A percentile compares a stretch with the other conserved stretches of the same genome.
Conservation (phyloP, 2,888 invertebrate genomes). For the Argyresthia albistria region DNA sequence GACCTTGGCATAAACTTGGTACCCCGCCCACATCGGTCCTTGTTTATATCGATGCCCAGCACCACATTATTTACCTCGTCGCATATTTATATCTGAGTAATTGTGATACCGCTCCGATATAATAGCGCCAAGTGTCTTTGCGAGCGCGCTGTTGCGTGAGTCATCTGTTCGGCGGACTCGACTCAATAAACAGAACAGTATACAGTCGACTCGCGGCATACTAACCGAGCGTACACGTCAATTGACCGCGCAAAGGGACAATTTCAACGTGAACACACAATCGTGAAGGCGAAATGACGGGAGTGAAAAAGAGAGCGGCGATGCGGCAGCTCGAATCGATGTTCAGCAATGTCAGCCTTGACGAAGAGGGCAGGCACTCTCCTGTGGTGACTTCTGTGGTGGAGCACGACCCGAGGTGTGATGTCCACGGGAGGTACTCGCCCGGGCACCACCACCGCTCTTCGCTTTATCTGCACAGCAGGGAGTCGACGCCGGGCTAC, state of each 20-base stretch:
- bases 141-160: slow-evolving; percentile 56
- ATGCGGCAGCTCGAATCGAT: slow-evolving; percentile 81
- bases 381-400: slow-evolving; percentile 64
- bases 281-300: slow-evolving; percentile 41
- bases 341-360: slow-evolving; percentile 77
- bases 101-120: slow-evolving; percentile 35
- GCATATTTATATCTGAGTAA: slow-evolving; percentile 52
- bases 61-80: slow-evolving; percentile 57
- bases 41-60: slow-evolving; percentile 46
- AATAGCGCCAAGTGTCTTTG: slow-evolving; percentile 32
- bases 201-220: slow-evolving; percentile 65
- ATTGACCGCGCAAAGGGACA: slow-evolving; percentile 30
- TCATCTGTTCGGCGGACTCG: slow-evolving; percentile 49
- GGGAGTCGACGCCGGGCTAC: slow-evolving; percentile 70
- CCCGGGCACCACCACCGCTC: slow-evolving; percentile 40
- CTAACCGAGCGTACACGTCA: slow-evolving; percentile 65
- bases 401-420: slow-evolving; percentile 76
- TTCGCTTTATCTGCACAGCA: slow-evolving; percentile 51
- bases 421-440: slow-evolving; percentile 76
- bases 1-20: slow-evolving; percentile 49
- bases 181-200: slow-evolving; percentile 15
- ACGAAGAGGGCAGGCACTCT: slow-evolving; percentile 55
- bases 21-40: slow-evolving; percentile 44
- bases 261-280: slow-evolving; percentile 23
- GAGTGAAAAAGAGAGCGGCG: slow-evolving; percentile 76